These are phyloP conservation scores for Protosalanx chinensis DNA, from an alignment of 2,797 vertebrate species.

Conservation along the genomic window DNA sequence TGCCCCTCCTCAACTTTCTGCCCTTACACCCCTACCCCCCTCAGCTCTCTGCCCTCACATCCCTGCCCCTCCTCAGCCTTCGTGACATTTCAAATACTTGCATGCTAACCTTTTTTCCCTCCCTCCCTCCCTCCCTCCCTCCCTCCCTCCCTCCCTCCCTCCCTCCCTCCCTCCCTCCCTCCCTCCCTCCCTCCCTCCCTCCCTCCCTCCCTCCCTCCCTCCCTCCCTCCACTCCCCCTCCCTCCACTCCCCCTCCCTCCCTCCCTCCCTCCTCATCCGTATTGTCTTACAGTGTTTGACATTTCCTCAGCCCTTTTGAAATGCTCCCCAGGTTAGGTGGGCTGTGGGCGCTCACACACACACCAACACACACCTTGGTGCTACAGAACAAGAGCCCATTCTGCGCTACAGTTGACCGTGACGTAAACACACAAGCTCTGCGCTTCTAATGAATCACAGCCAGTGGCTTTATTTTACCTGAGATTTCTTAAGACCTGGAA, in stretches of 20 bases:
- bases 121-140: too few relatives aligned
- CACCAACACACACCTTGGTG: constrained; percentile 51
- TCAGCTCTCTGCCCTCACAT: too few relatives aligned
- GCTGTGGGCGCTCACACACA: constrained; percentile 55
- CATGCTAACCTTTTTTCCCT: too few relatives aligned
- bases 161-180: too few relatives aligned
- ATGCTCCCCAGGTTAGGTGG: constrained; percentile 50
- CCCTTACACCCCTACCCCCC: too few relatives aligned
- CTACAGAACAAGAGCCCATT: constrained; percentile 63
- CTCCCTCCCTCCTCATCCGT: constrained; percentile 34
- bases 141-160: too few relatives aligned
- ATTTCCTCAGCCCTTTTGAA: constrained; percentile 63
- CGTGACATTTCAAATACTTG: constrained; percentile 37
- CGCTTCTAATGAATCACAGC: constrained; percentile 56
- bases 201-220: constrained; percentile 29
- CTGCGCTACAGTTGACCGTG: constrained; percentile 61
- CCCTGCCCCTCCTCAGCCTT: constrained; percentile 16
- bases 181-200: neutral
- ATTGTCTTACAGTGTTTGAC: constrained; percentile 74
- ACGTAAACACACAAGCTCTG: constrained; percentile 59
- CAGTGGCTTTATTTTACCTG: constrained; percentile 49
- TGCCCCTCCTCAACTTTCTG: too few relatives aligned
- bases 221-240: constrained; percentile 26
- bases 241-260: constrained; percentile 26
- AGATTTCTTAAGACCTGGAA: constrained; percentile 62